Conservation (phyloP, 2,797 vertebrate species). For the Eurystomus glaucurus region DNA sequence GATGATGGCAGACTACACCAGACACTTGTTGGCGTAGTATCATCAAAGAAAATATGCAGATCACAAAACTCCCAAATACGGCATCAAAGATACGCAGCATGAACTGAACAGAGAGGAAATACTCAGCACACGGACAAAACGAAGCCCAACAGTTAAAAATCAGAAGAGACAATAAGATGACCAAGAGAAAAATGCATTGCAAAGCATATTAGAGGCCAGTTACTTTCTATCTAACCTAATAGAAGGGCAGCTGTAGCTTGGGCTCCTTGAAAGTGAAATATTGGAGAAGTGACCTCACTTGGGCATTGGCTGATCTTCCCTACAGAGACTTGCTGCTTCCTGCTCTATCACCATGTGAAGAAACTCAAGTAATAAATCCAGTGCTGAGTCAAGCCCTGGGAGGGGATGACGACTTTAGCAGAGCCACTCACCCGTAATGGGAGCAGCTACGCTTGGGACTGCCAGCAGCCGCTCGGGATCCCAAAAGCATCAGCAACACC, state of each 20-base stretch:
- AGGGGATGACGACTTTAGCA: not conserved
- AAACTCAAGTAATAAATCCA: not conserved
- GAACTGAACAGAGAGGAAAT: not conserved
- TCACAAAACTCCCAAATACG: not conserved
- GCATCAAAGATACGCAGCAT: not conserved
- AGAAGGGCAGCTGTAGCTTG: not conserved
- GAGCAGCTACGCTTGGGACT: not conserved
- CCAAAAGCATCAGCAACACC: not conserved
- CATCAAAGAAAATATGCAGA: not conserved
- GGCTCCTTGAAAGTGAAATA: not conserved
- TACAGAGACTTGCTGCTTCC: not conserved
- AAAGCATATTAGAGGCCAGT: not conserved
- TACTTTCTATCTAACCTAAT: not conserved
- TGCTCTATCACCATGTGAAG: not conserved
- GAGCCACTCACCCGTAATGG: not conserved
- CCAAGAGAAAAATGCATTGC: not conserved
- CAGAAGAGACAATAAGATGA: not conserved
- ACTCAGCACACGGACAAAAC: not conserved
- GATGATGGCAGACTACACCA: not conserved
- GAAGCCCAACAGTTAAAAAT: not conserved
- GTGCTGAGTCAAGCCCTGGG: rapidly evolving
- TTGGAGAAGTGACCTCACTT: not conserved
- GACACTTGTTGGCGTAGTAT: not conserved
- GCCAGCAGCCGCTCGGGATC: not conserved
- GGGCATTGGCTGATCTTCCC: not conserved